phyloP scores from a whole-genome alignment of 2,113 vertebrate genomes.

The Cavia aperea region DNA sequence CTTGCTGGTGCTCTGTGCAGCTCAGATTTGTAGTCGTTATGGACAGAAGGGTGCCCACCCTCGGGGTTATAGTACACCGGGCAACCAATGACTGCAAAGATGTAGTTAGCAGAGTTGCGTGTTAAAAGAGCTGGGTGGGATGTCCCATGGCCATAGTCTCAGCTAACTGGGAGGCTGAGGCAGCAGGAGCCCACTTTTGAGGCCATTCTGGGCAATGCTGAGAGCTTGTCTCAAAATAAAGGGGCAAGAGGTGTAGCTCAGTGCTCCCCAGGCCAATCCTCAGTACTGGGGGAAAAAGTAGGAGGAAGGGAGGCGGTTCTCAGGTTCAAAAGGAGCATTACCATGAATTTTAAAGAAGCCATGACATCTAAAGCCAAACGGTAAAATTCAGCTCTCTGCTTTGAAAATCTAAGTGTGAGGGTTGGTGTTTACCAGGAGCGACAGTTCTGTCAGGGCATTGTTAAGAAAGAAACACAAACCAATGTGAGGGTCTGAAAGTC shows the following conservation, averaged over 20 bases:
- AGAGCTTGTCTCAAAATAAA: background rate
- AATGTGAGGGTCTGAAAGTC: background rate
- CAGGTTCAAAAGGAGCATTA: background rate
- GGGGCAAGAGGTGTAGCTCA: background rate
- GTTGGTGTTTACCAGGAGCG: background rate
- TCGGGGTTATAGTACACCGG: background rate
- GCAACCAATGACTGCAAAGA: background rate
- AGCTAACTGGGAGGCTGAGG: background rate
- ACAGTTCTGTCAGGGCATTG: background rate
- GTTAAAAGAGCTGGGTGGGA: background rate
- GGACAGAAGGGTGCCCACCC: background rate
- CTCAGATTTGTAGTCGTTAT: background rate
- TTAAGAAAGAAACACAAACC: background rate
- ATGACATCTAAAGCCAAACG: background rate
- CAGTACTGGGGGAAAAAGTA: background rate
- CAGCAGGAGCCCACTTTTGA: background rate
- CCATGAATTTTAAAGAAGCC: background rate
- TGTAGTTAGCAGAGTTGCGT: too few species aligned
- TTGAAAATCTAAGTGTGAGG: background rate
- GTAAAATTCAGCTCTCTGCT: background rate
- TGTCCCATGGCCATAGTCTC: background rate
- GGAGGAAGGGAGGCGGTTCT: background rate
- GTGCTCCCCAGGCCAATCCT: background rate
- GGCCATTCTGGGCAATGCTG: background rate
- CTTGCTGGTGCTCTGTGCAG: background rate